phyloP scores from a whole-genome alignment of 2,113 vertebrate genomes.

The Elephantulus edwardii region DNA sequence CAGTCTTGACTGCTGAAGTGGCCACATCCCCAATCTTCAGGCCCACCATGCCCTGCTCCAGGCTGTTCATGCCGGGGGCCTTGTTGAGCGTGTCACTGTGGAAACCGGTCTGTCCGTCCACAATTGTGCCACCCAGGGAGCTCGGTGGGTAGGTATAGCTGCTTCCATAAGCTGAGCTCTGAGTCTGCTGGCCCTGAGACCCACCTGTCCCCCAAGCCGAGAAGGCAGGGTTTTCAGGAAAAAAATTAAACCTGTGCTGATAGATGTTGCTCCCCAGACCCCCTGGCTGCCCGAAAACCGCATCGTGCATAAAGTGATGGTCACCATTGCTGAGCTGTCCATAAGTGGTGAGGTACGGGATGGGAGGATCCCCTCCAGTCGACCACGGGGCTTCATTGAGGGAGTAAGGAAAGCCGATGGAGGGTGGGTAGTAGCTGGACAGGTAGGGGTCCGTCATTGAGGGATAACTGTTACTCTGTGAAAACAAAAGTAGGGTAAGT shows the following conservation, averaged over 20 bases:
- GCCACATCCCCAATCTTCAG: constrained; percentile 93
- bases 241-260: constrained; percentile 96
- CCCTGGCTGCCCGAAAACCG: constrained; percentile 95
- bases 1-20: constrained; percentile 91
- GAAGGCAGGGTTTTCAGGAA: constrained; percentile 96
- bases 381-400: constrained; percentile 97
- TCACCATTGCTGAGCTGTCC: constrained; percentile 97
- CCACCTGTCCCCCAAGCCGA: constrained; percentile 96
- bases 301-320: constrained; percentile 96
- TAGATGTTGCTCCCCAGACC: constrained; percentile 95
- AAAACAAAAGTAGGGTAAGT: constrained; percentile 57
- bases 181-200: constrained; percentile 95
- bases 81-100: constrained; percentile 94
- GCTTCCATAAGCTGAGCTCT: constrained; percentile 94
- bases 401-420: constrained; percentile 96
- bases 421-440: constrained; percentile 97
- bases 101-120: constrained; percentile 96
- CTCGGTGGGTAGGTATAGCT: constrained; percentile 96
- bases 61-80: constrained; percentile 96
- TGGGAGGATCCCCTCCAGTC: constrained; percentile 95
- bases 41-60: constrained; percentile 96
- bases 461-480: constrained; percentile 96
- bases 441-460: constrained; percentile 97
- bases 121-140: constrained; percentile 93
- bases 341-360: constrained; percentile 95